Percentiles rank a stretch among this genome's conserved stretches.
These are phyloP conservation scores for Pica pica DNA, from an alignment of 2,113 vertebrate genomes.

Conservation along the genomic window DNA sequence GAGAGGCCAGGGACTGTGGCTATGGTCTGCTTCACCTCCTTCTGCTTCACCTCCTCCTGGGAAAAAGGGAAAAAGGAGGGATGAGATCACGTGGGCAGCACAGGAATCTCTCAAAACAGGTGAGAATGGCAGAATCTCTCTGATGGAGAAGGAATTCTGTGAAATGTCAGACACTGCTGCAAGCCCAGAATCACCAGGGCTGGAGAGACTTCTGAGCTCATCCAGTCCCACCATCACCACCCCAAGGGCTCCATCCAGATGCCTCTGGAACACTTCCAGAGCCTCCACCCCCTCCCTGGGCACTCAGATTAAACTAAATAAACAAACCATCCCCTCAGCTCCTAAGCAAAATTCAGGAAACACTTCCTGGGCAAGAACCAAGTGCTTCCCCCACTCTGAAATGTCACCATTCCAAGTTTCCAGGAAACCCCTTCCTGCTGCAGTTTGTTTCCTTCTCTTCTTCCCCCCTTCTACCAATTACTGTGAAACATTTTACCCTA, in stretches of 20 bases:
- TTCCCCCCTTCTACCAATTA: neutral
- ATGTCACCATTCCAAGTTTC: neutral
- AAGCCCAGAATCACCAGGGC: rapidly evolving
- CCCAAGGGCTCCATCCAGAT: neutral
- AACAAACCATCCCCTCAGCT: neutral
- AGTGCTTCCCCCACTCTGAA: neutral
- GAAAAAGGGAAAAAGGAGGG: neutral
- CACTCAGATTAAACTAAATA: neutral
- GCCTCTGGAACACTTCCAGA: neutral
- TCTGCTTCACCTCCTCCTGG: neutral
- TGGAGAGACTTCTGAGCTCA: neutral
- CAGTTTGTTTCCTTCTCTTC: neutral
- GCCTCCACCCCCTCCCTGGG: neutral
- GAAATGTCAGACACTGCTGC: neutral
- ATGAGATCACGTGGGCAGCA: neutral
- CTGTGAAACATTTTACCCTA: neutral
- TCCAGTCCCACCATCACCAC: neutral
- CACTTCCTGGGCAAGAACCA: neutral
- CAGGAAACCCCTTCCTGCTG: neutral
- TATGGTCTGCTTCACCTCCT: neutral
- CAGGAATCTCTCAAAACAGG: no score
- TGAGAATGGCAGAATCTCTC: neutral
- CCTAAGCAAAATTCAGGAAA: neutral
- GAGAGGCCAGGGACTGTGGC: neutral
- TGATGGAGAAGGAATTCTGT: neutral